phyloP scores from a whole-genome alignment of 1,140 invertebrate species.

The Coenobita brevimanus region DNA sequence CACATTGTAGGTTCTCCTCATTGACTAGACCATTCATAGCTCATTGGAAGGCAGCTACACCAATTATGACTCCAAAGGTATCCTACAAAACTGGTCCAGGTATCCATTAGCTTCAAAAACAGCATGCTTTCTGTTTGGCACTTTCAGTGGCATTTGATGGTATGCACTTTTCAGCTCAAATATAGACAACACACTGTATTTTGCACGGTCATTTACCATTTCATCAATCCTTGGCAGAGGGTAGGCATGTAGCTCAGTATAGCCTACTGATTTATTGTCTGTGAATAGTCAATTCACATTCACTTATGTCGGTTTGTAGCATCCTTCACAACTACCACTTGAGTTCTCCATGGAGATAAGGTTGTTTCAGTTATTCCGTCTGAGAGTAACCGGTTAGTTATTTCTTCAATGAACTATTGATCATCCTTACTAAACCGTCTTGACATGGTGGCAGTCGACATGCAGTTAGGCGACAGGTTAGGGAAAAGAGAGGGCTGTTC shows the following conservation, averaged over 20 bases:
- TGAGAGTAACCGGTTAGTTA: no score
- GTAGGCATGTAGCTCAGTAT: not conserved
- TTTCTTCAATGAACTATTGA: not conserved
- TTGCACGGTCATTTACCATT: not conserved
- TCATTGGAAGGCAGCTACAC: no score
- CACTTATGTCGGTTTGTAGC: not conserved
- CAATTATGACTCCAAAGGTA: slow-evolving; percentile 4
- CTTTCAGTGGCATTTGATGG: slow-evolving; percentile 19
- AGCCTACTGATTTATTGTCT: slow-evolving; percentile 11
- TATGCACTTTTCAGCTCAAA: slow-evolving; percentile 40
- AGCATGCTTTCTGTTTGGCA: slow-evolving; percentile 7
- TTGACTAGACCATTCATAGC: not conserved
- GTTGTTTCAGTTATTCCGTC: no score
- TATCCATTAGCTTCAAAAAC: not conserved
- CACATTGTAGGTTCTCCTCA: not conserved
- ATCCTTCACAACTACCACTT: no score
- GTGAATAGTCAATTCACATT: no score
- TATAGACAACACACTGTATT: slow-evolving; percentile 14
- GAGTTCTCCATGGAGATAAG: no score
- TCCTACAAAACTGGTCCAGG: slow-evolving; percentile 24
- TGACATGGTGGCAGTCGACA: no score
- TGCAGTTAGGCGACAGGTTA: no score
- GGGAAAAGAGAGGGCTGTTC: slow-evolving; percentile 5
- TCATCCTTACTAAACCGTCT: not conserved
- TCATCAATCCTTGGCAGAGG: not conserved